phyloP scores from a whole-genome alignment of 2,888 invertebrate species.

The Lepidochrysops patricia region DNA sequence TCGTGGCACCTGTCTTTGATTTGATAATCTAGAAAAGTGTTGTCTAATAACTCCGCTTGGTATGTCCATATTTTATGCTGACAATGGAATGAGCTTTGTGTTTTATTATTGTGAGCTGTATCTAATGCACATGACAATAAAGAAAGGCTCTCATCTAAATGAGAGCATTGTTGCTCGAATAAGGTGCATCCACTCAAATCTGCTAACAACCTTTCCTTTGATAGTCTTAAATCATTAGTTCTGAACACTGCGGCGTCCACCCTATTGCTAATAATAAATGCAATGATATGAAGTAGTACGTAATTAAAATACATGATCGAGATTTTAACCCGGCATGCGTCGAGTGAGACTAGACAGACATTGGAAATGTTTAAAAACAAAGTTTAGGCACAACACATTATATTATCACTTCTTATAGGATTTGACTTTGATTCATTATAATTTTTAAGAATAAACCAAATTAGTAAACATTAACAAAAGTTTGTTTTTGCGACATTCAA shows the following conservation, averaged over 20 bases:
- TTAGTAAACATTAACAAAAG: not conserved
- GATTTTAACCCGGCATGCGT: not conserved
- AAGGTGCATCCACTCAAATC: slow-evolving; percentile 52
- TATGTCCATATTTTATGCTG: slow-evolving; percentile 63
- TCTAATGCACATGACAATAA: slow-evolving; percentile 54
- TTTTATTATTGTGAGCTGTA: slow-evolving; percentile 51
- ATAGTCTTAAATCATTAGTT: slow-evolving; percentile 37
- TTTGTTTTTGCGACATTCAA: not conserved
- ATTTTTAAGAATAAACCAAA: not conserved
- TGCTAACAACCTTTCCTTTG: slow-evolving; percentile 41
- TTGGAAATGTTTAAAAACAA: not conserved
- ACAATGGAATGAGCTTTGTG: slow-evolving; percentile 46
- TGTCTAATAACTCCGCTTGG: slow-evolving; percentile 50
- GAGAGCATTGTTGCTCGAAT: slow-evolving; percentile 58
- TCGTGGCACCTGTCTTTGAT: slow-evolving; percentile 51
- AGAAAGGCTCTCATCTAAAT: slow-evolving; percentile 54
- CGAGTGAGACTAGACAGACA: not conserved
- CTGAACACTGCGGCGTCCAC: slow-evolving; percentile 39
- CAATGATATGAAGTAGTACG: not conserved
- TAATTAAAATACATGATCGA: slow-evolving; percentile 11
- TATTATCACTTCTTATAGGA: not conserved
- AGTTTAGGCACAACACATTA: not conserved
- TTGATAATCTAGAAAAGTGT: slow-evolving; percentile 47
- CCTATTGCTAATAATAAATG: slow-evolving; percentile 27
- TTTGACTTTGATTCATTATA: not conserved